Percentiles rank a stretch among this genome's conserved stretches.
These are phyloP conservation scores for Leucophenga maculata DNA, from an alignment of 2,888 invertebrate species.

Conservation along the genomic window DNA sequence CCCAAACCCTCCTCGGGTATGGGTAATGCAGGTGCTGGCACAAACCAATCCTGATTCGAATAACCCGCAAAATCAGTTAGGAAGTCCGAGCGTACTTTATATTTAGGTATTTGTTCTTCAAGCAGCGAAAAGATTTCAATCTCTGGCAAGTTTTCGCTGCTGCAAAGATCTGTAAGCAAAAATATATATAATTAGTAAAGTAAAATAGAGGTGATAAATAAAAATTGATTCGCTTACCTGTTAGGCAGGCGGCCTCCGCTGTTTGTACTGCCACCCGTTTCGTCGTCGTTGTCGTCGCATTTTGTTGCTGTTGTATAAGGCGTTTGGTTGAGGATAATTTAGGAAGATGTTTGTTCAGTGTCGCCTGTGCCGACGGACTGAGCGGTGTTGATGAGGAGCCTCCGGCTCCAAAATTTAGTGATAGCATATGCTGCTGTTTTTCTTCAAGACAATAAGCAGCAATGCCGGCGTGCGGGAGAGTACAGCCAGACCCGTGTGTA, in stretches of 20 bases:
- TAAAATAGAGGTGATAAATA: background rate
- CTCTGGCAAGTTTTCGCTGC: constrained; percentile 92
- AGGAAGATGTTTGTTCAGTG: constrained; percentile 71
- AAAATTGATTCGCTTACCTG: constrained; percentile 57
- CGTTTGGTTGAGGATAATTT: constrained; percentile 68
- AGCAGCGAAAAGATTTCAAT: constrained; percentile 96
- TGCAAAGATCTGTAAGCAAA: constrained; percentile 84
- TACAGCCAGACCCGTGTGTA: background rate
- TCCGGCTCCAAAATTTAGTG: constrained; percentile 66
- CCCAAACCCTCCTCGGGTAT: constrained; percentile 82
- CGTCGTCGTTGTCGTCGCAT: constrained; percentile 22
- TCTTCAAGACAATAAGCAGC: constrained; percentile 30
- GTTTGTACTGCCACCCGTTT: constrained; percentile 49
- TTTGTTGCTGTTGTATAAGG: constrained; percentile 51
- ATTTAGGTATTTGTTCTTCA: constrained; percentile 95
- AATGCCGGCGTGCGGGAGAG: background rate
- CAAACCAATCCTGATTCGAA: constrained; percentile 84
- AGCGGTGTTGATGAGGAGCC: constrained; percentile 63
- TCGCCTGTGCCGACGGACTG: constrained; percentile 72
- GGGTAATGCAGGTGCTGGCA: constrained; percentile 89
- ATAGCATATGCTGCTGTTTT: constrained; percentile 55
- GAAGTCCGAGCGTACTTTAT: constrained; percentile 93
- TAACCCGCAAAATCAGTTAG: constrained; percentile 92
- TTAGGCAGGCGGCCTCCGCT: constrained; percentile 69
- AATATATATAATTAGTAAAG: constrained; percentile 23